phyloP scores from a whole-genome alignment of 2,113 vertebrate genomes.

The Penelope pileata region DNA sequence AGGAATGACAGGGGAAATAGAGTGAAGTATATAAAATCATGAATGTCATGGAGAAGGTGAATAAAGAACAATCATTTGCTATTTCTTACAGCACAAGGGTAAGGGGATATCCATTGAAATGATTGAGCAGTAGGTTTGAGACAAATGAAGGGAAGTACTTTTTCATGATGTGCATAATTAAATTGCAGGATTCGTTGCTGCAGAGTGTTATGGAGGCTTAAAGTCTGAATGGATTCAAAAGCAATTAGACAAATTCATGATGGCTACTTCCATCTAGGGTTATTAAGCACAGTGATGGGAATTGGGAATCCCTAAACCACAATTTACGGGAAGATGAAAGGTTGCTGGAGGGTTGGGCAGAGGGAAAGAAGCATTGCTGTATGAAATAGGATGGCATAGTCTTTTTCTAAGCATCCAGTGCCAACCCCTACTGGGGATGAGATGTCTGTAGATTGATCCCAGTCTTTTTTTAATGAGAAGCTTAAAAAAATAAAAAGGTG shows the following conservation, averaged over 20 bases:
- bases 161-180: conserved; percentile 21
- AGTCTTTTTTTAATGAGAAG: not conserved
- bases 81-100: not conserved
- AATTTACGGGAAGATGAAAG: not conserved
- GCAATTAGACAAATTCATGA: conserved; percentile 7
- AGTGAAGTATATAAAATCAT: not conserved
- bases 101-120: not conserved
- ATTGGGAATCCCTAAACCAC: not conserved
- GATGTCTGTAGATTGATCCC: not conserved
- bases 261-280: not conserved
- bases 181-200: conserved; percentile 12
- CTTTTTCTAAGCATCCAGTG: not conserved
- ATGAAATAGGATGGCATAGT: not conserved
- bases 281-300: not conserved
- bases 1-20: not conserved
- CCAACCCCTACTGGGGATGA: not conserved
- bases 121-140: not conserved
- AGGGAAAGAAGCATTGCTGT: not conserved
- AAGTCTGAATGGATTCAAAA: conserved; percentile 36
- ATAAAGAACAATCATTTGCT: not conserved
- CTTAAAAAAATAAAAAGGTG: not conserved
- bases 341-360: not conserved
- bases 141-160: conserved; percentile 11
- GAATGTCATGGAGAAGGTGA: not conserved
- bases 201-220: not conserved